A percentile compares a stretch with the other conserved stretches of the same genome.
Evolutionary conservation across 2,888 invertebrate species (phyloP).

Genomic region (Tachystola acroxantha): DNA sequence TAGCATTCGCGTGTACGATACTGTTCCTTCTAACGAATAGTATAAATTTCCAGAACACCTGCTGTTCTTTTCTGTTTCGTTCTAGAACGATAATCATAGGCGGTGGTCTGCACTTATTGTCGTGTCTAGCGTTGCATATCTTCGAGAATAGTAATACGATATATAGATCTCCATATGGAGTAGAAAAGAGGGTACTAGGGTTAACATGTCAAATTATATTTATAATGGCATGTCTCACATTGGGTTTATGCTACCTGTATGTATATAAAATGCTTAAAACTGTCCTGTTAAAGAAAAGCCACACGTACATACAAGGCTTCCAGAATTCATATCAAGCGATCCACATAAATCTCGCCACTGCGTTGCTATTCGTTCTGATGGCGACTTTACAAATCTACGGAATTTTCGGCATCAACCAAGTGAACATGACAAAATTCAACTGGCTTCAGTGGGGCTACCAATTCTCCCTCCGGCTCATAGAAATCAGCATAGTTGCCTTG

Average conservation of each 20-base stretch:
- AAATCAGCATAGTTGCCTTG: slow-evolving; percentile 91
- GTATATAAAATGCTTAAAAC: slow-evolving; percentile 88
- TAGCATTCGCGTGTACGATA: slow-evolving; percentile 93
- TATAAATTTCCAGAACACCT: slow-evolving; percentile 84
- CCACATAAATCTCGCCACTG: slow-evolving; percentile 92
- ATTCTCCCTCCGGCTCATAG: slow-evolving; percentile 89
- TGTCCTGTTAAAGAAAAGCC: slow-evolving; percentile 85
- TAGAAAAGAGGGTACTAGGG: slow-evolving; percentile 81
- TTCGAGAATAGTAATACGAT: slow-evolving; percentile 80
- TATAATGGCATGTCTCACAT: slow-evolving; percentile 88
- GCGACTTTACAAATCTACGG: slow-evolving; percentile 92
- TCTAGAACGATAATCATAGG: slow-evolving; percentile 88
- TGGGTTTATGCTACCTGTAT: slow-evolving; percentile 91
- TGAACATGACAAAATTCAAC: slow-evolving; percentile 81
- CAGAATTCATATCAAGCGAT: slow-evolving; percentile 92
- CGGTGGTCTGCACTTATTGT: slow-evolving; percentile 86
- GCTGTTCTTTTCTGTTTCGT: slow-evolving; percentile 83
- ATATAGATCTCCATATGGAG: slow-evolving; percentile 59
- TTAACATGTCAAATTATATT: slow-evolving; percentile 91
- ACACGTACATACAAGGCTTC: slow-evolving; percentile 87
- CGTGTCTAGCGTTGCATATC: slow-evolving; percentile 91
- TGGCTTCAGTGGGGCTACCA: slow-evolving; percentile 97
- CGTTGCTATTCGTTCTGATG: slow-evolving; percentile 89
- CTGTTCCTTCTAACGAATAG: slow-evolving; percentile 91
- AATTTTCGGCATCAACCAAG: slow-evolving; percentile 69